Evolutionary conservation across 2,797 vertebrate species (phyloP).

Genomic region (Salarias fasciatus): DNA sequence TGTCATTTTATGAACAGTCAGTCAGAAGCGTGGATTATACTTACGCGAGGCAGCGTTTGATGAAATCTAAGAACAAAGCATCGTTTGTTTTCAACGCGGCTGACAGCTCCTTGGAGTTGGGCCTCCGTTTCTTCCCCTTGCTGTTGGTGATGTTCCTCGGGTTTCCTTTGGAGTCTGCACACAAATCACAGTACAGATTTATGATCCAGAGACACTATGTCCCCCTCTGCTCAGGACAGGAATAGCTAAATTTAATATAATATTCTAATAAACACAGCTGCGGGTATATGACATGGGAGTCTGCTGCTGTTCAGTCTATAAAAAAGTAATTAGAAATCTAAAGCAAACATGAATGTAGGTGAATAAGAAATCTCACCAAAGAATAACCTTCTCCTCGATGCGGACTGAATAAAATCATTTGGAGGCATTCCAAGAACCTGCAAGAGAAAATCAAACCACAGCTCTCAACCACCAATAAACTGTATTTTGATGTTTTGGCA

Average conservation of each 20-base stretch:
- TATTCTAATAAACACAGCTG: background rate
- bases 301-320: background rate
- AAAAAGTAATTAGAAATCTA: too few relatives aligned
- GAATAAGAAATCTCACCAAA: slow-evolving; percentile 85
- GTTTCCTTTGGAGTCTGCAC: slow-evolving; percentile 91
- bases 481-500: too few relatives aligned
- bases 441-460: slow-evolving; percentile 21
- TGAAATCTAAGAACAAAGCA: slow-evolving; percentile 89
- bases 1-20: background rate
- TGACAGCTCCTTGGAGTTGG: slow-evolving; percentile 89
- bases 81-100: slow-evolving; percentile 88
- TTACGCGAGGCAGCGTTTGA: slow-evolving; percentile 90
- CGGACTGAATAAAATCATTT: slow-evolving; percentile 88
- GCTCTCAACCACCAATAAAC: too few relatives aligned
- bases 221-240: too few relatives aligned
- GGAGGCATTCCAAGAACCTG: slow-evolving; percentile 94
- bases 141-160: slow-evolving; percentile 90
- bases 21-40: slow-evolving; percentile 45
- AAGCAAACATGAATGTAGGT: background rate
- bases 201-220: background rate
- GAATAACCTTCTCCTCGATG: slow-evolving; percentile 88
- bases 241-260: too few relatives aligned
- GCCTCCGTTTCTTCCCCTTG: slow-evolving; percentile 90
- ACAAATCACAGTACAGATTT: background rate
- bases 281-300: background rate